Base-by-base conservation (phyloP, 2,888 invertebrate genomes). In the Oligia latruncula region DNA sequence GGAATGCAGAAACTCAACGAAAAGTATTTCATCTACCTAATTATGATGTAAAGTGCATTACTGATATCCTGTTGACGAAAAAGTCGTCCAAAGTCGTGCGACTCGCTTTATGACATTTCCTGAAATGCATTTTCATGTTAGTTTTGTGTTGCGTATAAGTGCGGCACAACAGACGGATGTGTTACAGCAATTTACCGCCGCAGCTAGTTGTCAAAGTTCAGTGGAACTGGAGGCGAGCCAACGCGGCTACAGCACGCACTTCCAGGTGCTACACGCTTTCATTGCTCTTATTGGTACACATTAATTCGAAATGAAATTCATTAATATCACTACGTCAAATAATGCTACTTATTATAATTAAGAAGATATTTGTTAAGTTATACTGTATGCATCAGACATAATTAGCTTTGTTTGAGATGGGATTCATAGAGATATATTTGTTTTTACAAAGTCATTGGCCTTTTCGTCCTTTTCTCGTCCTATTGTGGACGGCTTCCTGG, bases 151-250 rank as follows among this genome's bases (percentile, higher is more conserved):
- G 71, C 79, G 76, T 81, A 78, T 84, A 83, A 87, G 86, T 88
- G 85, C 86, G 90, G 88, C 86, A 90, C 84, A 90, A 88, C 86
- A 90, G 90, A 91, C 90, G 91, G 91, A 92, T 91, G 91, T 90
- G 91, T 91, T 90, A 90, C 90, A 89, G 93, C 91, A 93, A 94
- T 94, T 94, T 94, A 92, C 92, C 91, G 92, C 90, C 90, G 88
- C 90, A 91, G 90, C 91, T 92, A 91, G 91, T 95, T 95, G 95
- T 95, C 96, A 96, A 96, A 96, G 96, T 96, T 96, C 96, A 96
- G 95, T 96, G 89, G 96, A 94, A 93, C 96, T 96, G 96, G 96
- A 96, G 91, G 80, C 84, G 86, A 87, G 96, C 96, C 96, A 96
- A 96, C 88, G 92, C 93, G 93, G 93, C 94, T 94, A 93, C 90